Percentiles rank a stretch among this genome's conserved stretches.
phyloP scores from a whole-genome alignment of 2,888 invertebrate species.

The Caenorhabditis wallacei region DNA sequence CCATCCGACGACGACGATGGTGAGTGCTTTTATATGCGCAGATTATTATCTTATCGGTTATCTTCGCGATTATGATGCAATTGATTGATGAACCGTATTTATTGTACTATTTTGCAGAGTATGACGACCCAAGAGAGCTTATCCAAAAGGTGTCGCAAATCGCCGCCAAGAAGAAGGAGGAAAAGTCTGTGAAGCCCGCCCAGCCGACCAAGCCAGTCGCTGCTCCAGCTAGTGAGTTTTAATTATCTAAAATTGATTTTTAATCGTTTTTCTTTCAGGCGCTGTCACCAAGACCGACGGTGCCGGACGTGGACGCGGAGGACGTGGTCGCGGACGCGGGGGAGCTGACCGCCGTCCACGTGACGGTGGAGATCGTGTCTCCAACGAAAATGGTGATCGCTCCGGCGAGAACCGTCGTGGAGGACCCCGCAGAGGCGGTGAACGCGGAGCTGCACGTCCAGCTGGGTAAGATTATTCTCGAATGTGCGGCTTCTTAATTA shows the following conservation, averaged over 20 bases:
- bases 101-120: conserved; percentile 69
- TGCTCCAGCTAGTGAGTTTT: conserved; percentile 58
- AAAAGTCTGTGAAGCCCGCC: conserved; percentile 70
- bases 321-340: conserved; percentile 77
- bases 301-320: conserved; percentile 74
- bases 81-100: neutral
- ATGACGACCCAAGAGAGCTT: conserved; percentile 77
- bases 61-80: neutral
- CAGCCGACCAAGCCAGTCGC: conserved; percentile 66
- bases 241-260: neutral
- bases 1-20: conserved; percentile 78
- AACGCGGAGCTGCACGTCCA: conserved; percentile 67
- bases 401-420: conserved; percentile 71
- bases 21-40: conserved; percentile 56
- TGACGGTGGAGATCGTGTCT: conserved; percentile 56
- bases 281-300: conserved; percentile 60
- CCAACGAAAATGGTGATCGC: conserved; percentile 62
- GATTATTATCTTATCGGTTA: conserved; percentile 35
- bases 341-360: conserved; percentile 72
- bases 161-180: conserved; percentile 74
- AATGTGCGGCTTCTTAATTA: neutral
- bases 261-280: conserved; percentile 16
- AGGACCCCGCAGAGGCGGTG: conserved; percentile 72
- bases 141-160: conserved; percentile 66
- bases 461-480: conserved; percentile 40